Evolutionary conservation across 2,113 vertebrate genomes (phyloP).

Genomic region (Anolis carolinensis): DNA sequence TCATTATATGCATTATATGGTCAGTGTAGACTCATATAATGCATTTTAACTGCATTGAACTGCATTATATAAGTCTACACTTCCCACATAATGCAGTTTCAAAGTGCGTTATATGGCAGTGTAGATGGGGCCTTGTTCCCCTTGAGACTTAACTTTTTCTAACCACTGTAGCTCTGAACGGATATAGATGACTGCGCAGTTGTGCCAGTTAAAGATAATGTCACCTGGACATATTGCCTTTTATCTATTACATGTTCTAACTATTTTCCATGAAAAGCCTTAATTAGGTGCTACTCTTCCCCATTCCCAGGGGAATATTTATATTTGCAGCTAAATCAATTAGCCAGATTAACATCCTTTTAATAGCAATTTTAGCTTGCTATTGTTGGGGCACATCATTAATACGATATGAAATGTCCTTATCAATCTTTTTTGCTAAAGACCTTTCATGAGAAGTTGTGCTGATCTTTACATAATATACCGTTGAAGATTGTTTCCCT

Average conservation of each 20-base stretch:
- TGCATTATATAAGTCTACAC: no score
- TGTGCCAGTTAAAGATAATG: not conserved
- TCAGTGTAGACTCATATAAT: no score
- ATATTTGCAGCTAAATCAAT: not conserved
- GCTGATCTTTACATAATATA: conserved; percentile 26
- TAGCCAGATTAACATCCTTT: conserved; percentile 21
- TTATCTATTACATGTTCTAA: not conserved
- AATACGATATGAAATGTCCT: conserved; percentile 10
- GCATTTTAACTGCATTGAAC: no score
- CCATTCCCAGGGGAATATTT: not conserved
- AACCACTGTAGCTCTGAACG: not conserved
- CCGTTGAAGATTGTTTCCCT: conserved; percentile 26
- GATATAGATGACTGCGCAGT: not conserved
- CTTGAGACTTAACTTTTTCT: no score
- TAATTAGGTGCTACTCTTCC: not conserved
- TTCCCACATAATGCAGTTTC: no score
- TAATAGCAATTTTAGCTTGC: conserved; percentile 7
- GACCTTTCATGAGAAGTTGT: not conserved
- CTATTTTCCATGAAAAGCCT: conserved; percentile 13
- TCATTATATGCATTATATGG: no score
- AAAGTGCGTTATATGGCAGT: no score
- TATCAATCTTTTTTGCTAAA: conserved; percentile 30
- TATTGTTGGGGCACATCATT: not conserved
- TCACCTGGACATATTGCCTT: not conserved
- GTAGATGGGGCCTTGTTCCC: no score